phyloP scores from a whole-genome alignment of 2,113 vertebrate species.

The Ochotona curzoniae region DNA sequence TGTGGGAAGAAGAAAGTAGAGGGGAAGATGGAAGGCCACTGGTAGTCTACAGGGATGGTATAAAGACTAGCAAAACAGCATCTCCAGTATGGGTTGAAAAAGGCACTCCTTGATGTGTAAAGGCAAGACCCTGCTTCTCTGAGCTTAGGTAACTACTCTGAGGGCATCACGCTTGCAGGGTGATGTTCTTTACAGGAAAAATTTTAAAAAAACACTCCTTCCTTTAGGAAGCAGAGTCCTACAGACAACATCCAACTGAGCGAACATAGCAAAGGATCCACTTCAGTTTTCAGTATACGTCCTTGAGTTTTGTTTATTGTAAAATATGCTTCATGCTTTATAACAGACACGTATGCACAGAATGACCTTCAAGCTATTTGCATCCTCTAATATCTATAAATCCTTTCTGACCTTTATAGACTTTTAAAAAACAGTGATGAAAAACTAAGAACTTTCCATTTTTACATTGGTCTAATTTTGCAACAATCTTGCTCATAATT shows the following conservation, averaged over 20 bases:
- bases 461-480: neutral
- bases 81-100: neutral
- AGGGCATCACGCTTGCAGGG: neutral
- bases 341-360: neutral
- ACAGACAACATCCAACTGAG: neutral
- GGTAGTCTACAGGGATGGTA: neutral
- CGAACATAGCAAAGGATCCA: neutral
- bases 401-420: neutral
- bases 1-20: neutral
- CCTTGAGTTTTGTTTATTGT: neutral
- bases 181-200: neutral
- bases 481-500: neutral
- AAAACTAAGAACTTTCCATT: neutral
- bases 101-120: neutral
- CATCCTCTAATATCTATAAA: neutral
- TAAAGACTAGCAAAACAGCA: neutral
- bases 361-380: constrained; percentile 19
- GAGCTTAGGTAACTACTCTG: neutral
- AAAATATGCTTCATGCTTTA: neutral
- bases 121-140: neutral
- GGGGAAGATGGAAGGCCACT: neutral
- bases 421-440: neutral
- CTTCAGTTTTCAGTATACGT: neutral
- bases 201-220: neutral
- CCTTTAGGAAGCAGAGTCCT: neutral